phyloP scores from a whole-genome alignment of 2,797 vertebrate genomes.

The Cynopterus sphinx region DNA sequence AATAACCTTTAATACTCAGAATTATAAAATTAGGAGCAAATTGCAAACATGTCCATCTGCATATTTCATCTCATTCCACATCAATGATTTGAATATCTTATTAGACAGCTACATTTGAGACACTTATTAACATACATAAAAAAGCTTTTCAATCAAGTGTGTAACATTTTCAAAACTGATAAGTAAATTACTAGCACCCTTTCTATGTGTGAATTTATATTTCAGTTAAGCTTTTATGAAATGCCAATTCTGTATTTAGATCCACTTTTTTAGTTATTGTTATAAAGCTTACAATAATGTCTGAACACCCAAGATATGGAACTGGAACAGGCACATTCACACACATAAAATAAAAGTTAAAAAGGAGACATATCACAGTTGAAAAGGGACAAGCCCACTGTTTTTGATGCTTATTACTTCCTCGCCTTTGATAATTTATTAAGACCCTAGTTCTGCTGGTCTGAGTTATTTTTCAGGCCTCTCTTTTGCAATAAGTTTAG shows the following conservation, averaged over 20 bases:
- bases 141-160: background rate
- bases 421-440: background rate
- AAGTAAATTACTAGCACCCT: background rate
- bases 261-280: background rate
- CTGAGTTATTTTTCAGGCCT: background rate
- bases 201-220: background rate
- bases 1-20: background rate
- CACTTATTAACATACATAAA: background rate
- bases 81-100: background rate
- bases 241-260: background rate
- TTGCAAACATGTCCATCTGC: background rate
- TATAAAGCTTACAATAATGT: background rate
- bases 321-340: background rate
- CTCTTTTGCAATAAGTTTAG: background rate
- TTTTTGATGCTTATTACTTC: background rate
- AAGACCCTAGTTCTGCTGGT: background rate
- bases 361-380: background rate
- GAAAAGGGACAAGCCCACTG: background rate
- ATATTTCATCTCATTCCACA: background rate
- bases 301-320: background rate
- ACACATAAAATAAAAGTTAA: background rate
- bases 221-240: background rate
- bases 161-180: background rate
- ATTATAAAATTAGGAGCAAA: conserved; percentile 20
- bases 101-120: background rate